These are phyloP conservation scores for Petrocephalus zakoni DNA, from an alignment of 2,113 vertebrate genomes.

Conservation along the genomic window DNA sequence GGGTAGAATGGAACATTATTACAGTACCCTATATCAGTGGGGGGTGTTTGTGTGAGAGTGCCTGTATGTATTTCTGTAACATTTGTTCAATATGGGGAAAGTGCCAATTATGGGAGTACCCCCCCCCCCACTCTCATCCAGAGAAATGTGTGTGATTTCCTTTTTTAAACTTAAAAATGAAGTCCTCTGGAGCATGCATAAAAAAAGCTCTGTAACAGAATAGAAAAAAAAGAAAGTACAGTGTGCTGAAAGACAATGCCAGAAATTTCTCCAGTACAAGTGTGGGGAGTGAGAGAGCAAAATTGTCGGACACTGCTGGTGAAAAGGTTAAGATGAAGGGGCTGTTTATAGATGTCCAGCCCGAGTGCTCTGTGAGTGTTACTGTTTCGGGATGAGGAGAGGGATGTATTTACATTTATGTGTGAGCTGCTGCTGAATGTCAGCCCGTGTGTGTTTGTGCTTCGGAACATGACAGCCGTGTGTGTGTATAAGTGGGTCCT, in stretches of 20 bases:
- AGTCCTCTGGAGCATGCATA: neutral
- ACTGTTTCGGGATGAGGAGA: neutral
- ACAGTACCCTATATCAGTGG: neutral
- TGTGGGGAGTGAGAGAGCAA: neutral
- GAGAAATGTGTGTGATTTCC: neutral
- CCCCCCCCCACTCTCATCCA: neutral
- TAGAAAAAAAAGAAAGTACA: neutral
- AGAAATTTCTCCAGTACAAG: conserved; percentile 3
- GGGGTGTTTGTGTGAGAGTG: neutral
- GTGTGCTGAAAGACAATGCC: neutral
- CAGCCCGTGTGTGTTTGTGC: neutral
- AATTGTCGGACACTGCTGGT: neutral
- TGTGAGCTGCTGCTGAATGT: neutral
- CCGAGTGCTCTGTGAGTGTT: neutral
- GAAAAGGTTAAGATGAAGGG: neutral
- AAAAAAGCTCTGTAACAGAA: neutral
- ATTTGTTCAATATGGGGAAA: neutral
- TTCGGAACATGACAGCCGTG: neutral
- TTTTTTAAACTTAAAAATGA: neutral
- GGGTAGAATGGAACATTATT: neutral
- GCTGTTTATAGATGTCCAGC: neutral
- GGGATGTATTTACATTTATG: neutral
- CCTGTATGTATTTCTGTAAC: neutral
- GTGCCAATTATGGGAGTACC: neutral
- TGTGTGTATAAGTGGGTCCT: neutral